Evolutionary conservation across 2,888 invertebrate genomes (phyloP), one percentile per base, ranked within the genome.

Genomic region (Scaptomyza flava): DNA sequence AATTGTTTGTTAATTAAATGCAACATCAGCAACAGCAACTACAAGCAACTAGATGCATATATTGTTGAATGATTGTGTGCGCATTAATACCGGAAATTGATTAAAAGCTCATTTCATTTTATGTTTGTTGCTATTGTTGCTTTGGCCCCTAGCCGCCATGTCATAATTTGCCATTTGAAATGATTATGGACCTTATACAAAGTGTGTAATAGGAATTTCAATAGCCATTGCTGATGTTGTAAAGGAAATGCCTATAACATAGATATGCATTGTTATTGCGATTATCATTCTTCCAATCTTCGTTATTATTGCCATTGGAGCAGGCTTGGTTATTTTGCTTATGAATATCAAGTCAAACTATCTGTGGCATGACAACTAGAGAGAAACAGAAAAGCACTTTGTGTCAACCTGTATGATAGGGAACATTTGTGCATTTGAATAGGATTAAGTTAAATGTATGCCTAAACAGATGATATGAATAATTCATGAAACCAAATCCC

Each of bases 1-100:
- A 87, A 87, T 87, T 86, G 84, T 83, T 74, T 82, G 85, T 86
- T 87, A 87, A 87, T 87, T 87, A 86, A 87, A 85, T 79, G 73
- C 85, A 87, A 74, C 72, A 79, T 74, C 82, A 71, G 59, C 67
- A 72, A 53, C 69, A 66, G 34, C 67, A 59, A 9, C 64, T 51
- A 34, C 61, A 59, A 48, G n/a, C 42, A 54, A 57, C 58, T 38
- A 36, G 5, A 36, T 14, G 14, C 12, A 34, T 34, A 66, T 68
- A 75, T 69, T 65, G 53, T 51, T 65, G 64, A 69, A 54, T 64
- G 68, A 63, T 74, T 72, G 71, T 68, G 72, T 86, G 54, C 70
- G 77, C 69, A 68, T 83, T 86, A 86, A 83, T 83, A 74, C 84
- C 84, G 84, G 84, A 84, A 84, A 84, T 84, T 86, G 84, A 84